Evolutionary conservation across 2,888 invertebrate genomes (phyloP).

Genomic region (Mythimna impura): DNA sequence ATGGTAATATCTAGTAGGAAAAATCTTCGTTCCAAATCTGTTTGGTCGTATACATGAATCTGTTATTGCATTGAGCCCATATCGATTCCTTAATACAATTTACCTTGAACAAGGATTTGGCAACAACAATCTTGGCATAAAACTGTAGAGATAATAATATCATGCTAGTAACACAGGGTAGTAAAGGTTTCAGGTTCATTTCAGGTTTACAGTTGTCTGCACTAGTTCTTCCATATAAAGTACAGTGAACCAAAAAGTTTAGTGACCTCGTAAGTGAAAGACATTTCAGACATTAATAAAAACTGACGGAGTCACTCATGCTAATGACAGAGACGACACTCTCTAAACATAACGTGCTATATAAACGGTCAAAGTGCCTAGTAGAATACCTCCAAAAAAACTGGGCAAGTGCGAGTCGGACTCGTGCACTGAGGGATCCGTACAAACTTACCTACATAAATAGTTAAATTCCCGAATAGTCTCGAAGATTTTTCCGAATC

Average conservation of each 20-base stretch:
- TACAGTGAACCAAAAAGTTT: constrained; percentile 22
- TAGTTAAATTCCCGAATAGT: too few relatives aligned
- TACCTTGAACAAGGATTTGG: constrained; percentile 45
- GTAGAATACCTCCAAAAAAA: too few relatives aligned
- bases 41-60: constrained; percentile 14
- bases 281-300: not conserved
- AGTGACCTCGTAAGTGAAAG: not conserved
- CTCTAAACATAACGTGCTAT: not conserved
- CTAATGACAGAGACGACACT: not conserved
- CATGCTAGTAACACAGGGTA: constrained; percentile 20
- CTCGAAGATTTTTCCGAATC: too few relatives aligned
- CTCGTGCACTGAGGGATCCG: too few relatives aligned
- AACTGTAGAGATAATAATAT: constrained; percentile 37
- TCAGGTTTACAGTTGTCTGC: constrained; percentile 46
- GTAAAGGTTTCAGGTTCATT: constrained; percentile 53
- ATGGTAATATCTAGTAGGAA: constrained; percentile 15
- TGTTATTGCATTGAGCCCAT: constrained; percentile 46
- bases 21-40: constrained; percentile 27
- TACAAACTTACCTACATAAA: too few relatives aligned
- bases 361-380: too few relatives aligned
- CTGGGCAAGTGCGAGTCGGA: too few relatives aligned
- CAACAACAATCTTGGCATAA: constrained; percentile 52
- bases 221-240: constrained; percentile 4
- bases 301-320: not conserved
- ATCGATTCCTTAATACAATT: constrained; percentile 50